A percentile compares a stretch with the other conserved stretches of the same genome.
These are phyloP conservation scores for Diacarnus erythraeanus DNA, from an alignment of 37 sponge, comb jelly and placozoan species.

Conservation along the genomic window DNA sequence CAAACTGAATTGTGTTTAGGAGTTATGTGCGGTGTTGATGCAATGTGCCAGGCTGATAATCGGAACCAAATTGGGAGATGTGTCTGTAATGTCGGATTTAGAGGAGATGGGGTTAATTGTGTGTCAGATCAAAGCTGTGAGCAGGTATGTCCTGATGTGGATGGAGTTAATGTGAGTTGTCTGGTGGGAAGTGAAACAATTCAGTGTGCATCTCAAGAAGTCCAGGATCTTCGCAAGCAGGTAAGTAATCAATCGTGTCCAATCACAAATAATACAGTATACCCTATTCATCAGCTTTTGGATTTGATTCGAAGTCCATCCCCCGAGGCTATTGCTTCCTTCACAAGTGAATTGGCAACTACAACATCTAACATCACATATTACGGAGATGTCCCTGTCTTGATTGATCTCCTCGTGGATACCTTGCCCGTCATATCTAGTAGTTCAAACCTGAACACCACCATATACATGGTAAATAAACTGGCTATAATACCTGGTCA, in stretches of 20 bases:
- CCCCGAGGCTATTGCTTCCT: background rate
- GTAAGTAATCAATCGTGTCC: background rate
- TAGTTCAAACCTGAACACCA: background rate
- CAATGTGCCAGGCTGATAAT: background rate
- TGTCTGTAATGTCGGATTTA: background rate
- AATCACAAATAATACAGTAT: no score
- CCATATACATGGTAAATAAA: background rate
- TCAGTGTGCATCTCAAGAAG: background rate
- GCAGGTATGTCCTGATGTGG: background rate
- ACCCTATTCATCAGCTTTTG: slow-evolving; percentile 2
- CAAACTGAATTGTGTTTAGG: background rate
- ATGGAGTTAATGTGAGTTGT: background rate
- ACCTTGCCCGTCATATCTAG: background rate
- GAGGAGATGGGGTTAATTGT: background rate
- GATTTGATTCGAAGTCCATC: background rate
- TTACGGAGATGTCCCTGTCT: background rate
- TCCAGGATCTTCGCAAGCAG: background rate
- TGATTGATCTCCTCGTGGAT: slow-evolving; percentile 1
- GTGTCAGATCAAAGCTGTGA: background rate
- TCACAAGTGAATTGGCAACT: background rate
- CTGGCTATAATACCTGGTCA: background rate
- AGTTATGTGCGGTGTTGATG: background rate
- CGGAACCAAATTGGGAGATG: background rate
- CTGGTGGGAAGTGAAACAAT: background rate
- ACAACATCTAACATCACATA: background rate